phyloP scores from a whole-genome alignment of 2,113 vertebrate species.

The Paedocypris sp. region DNA sequence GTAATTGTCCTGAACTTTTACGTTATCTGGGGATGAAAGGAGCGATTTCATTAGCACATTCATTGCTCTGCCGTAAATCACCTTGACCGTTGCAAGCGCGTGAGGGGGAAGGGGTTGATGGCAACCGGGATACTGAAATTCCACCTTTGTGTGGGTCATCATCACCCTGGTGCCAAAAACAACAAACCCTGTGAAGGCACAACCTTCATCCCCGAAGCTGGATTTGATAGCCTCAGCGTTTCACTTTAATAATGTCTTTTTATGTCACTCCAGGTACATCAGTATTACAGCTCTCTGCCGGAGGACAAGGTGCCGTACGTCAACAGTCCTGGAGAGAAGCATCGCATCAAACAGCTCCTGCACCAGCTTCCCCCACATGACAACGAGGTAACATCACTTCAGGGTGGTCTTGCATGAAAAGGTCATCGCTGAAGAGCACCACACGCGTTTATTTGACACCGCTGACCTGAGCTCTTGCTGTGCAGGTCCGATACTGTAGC shows the following conservation, averaged over 20 bases:
- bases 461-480: neutral
- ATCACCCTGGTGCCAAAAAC: neutral
- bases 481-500: conserved; percentile 90
- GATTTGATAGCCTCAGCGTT: neutral
- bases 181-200: neutral
- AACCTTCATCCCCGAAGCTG: neutral
- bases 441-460: neutral
- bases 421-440: neutral
- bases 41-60: conserved; percentile 53
- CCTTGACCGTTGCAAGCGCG: conserved; percentile 32
- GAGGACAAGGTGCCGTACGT: conserved; percentile 98
- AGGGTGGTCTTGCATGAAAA: conserved; percentile 17
- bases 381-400: conserved; percentile 81
- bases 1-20: too few relatives aligned
- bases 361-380: conserved; percentile 95
- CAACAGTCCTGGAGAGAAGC: conserved; percentile 94
- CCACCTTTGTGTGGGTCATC: neutral
- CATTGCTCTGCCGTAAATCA: conserved; percentile 55
- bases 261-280: conserved; percentile 75
- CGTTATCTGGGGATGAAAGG: conserved; percentile 27
- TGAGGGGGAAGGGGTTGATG: conserved; percentile 27
- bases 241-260: neutral
- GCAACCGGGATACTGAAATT: neutral
- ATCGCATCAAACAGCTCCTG: conserved; percentile 91
- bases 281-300: conserved; percentile 94